phyloP scores from a whole-genome alignment of 2,113 vertebrate species.

The Mionectes macconnelli region DNA sequence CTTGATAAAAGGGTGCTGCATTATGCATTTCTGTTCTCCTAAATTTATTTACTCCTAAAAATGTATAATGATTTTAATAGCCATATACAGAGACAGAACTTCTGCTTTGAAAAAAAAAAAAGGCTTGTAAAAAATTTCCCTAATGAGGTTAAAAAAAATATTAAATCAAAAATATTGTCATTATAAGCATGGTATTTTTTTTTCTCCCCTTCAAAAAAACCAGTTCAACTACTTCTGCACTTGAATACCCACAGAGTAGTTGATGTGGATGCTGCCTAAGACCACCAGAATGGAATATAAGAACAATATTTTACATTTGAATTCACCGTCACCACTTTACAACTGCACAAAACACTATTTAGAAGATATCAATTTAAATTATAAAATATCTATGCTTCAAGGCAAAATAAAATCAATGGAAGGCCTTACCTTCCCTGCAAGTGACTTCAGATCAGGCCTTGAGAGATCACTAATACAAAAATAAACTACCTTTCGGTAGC shows the following conservation, averaged over 20 bases:
- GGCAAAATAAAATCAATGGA: neutral
- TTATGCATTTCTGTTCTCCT: conserved; percentile 27
- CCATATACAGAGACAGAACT: neutral
- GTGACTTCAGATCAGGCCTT: neutral
- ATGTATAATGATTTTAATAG: conserved; percentile 15
- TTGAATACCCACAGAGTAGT: neutral
- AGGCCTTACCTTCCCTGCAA: neutral
- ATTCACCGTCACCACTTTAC: neutral
- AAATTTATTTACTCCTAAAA: conserved; percentile 40
- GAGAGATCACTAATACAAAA: neutral
- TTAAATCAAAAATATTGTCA: neutral
- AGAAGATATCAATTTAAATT: neutral
- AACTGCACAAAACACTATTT: neutral
- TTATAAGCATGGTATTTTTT: neutral
- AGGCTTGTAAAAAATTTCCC: neutral
- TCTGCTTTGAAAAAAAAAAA: neutral
- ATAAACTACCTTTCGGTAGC: neutral
- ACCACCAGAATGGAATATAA: neutral
- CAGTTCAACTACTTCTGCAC: neutral
- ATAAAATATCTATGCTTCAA: neutral
- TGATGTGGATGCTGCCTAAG: neutral
- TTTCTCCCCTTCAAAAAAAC: accelerated
- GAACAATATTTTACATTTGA: neutral
- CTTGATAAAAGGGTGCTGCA: conserved; percentile 53
- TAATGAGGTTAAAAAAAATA: neutral